Evolutionary conservation across 2,113 vertebrate species (phyloP).

Genomic region (Dermatemys mawii): DNA sequence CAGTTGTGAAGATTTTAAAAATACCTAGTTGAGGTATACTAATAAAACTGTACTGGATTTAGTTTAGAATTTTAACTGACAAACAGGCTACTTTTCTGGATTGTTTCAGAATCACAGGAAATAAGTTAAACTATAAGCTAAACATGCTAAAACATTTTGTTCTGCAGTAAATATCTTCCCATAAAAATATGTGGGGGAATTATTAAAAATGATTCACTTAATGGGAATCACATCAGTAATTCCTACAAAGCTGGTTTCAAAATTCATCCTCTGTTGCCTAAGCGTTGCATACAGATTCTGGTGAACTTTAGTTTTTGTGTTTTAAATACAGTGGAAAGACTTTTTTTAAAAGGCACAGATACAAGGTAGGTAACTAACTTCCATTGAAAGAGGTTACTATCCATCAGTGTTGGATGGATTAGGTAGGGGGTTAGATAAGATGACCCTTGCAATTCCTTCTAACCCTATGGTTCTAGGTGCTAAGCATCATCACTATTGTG

Average conservation of each 20-base stretch:
- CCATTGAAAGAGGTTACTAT: too few relatives aligned
- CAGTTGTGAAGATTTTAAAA: background rate
- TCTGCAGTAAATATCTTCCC: fast-evolving
- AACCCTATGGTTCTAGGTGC: too few relatives aligned
- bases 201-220: background rate
- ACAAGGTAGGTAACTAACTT: background rate
- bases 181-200: background rate
- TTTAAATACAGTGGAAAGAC: background rate
- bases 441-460: too few relatives aligned
- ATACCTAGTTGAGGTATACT: background rate
- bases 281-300: background rate
- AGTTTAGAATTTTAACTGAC: background rate
- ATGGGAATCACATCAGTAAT: background rate
- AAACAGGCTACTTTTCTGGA: background rate
- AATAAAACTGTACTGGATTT: background rate
- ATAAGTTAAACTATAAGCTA: background rate
- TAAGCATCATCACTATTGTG: background rate
- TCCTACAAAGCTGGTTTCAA: background rate
- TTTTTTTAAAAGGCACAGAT: background rate
- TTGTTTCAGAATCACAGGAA: background rate
- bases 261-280: background rate
- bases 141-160: background rate
- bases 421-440: too few relatives aligned
- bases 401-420: too few relatives aligned
- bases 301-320: background rate